A percentile compares a stretch with the other conserved stretches of the same genome.
Conservation (phyloP, 37 sponge, comb jelly and placozoan genomes). For the Crambe crambe region DNA sequence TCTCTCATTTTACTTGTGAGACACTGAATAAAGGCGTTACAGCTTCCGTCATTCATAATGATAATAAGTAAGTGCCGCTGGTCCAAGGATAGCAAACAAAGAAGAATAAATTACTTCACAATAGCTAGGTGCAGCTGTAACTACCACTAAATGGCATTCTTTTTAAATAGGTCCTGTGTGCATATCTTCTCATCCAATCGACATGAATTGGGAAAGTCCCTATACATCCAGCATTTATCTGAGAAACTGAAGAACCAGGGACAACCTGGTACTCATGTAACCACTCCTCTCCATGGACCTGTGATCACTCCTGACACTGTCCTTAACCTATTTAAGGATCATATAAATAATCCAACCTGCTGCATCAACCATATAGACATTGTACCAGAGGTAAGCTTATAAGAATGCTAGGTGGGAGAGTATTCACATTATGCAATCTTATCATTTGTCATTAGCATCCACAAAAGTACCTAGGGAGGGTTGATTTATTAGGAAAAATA, state of each 20-base stretch:
- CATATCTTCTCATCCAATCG: conserved; percentile 46
- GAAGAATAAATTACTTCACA: too few species aligned
- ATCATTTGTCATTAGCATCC: background rate
- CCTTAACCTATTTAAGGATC: conserved; percentile 19
- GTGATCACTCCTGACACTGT: conserved; percentile 47
- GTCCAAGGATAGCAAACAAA: too few species aligned
- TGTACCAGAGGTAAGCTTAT: conserved; percentile 34
- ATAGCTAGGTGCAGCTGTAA: too few species aligned
- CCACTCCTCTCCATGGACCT: conserved; percentile 65
- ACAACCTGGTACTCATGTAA: background rate
- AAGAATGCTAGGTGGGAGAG: too few species aligned
- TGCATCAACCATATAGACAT: conserved; percentile 57
- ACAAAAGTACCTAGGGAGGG: too few species aligned
- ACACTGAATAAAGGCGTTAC: background rate
- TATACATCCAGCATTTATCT: conserved; percentile 50
- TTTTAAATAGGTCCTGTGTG: conserved; percentile 39
- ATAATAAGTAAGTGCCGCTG: too few species aligned
- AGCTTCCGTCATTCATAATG: conserved; percentile 31
- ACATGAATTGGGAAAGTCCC: conserved; percentile 82
- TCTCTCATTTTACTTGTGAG: conserved; percentile 7
- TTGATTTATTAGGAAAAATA: too few species aligned
- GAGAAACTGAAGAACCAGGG: conserved; percentile 5
- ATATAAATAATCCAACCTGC: background rate
- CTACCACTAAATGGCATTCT: too few species aligned
- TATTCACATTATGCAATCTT: too few species aligned